These are phyloP conservation scores for Gymnodraco acuticeps DNA, from an alignment of 2,797 vertebrate genomes.

Conservation along the genomic window DNA sequence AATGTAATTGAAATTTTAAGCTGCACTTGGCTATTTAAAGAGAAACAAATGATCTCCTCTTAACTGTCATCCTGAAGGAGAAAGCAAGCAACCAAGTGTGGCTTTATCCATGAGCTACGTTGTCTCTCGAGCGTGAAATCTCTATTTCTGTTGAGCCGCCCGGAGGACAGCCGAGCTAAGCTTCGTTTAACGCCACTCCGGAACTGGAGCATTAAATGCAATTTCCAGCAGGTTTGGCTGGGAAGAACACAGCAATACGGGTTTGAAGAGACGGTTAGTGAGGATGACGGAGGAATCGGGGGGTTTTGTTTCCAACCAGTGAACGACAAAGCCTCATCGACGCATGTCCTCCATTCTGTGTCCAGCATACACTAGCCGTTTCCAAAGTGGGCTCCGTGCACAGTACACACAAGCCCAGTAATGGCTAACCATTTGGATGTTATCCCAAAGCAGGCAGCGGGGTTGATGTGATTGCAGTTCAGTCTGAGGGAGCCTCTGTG, in stretches of 20 bases:
- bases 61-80: conserved; percentile 52
- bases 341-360: conserved; percentile 40
- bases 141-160: conserved; percentile 70
- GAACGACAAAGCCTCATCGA: conserved; percentile 53
- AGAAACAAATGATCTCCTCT: conserved; percentile 38
- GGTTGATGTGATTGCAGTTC: conserved; percentile 54
- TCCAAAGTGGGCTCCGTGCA: conserved; percentile 42
- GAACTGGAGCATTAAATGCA: conserved; percentile 84
- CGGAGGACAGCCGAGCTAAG: conserved; percentile 56
- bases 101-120: conserved; percentile 65
- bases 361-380: conserved; percentile 26
- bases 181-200: conserved; percentile 55
- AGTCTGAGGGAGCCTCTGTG: conserved; percentile 37
- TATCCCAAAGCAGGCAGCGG: conserved; percentile 44
- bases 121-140: conserved; percentile 75
- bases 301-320: conserved; percentile 57
- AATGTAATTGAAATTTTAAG: conserved; percentile 45
- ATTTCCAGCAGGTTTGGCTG: conserved; percentile 76
- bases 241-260: conserved; percentile 37
- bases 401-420: conserved; percentile 35
- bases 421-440: conserved; percentile 52
- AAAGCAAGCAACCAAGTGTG: conserved; percentile 57
- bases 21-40: conserved; percentile 40
- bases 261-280: conserved; percentile 56
- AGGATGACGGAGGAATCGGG: conserved; percentile 46